A percentile compares a stretch with the other conserved stretches of the same genome.
Evolutionary conservation across 2,113 vertebrate species (phyloP).

Genomic region (Austrofundulus limnaeus): DNA sequence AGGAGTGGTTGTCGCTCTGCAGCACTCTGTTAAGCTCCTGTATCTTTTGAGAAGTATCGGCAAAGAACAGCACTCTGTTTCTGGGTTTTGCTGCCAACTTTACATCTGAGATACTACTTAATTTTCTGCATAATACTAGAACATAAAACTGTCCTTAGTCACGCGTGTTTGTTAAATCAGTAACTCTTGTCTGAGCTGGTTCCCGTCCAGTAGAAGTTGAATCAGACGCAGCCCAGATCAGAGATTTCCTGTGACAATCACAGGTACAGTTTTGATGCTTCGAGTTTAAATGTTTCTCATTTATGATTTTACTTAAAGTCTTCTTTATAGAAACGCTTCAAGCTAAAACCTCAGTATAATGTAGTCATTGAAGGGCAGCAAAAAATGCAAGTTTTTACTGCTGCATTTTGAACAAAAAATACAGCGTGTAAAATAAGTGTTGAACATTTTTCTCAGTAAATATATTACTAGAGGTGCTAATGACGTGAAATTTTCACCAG

Average conservation of each 20-base stretch:
- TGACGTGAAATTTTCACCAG: no score
- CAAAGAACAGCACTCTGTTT: constrained; percentile 14
- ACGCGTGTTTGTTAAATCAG: background rate
- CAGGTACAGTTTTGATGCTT: background rate
- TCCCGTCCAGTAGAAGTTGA: constrained; percentile 5
- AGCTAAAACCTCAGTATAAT: background rate
- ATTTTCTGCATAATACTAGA: background rate
- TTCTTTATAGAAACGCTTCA: background rate
- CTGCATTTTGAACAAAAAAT: no score
- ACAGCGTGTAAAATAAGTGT: no score
- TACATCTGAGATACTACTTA: constrained; percentile 1
- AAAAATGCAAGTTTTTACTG: no score
- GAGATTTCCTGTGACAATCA: background rate
- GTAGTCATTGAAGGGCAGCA: background rate
- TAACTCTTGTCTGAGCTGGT: background rate
- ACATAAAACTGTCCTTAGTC: background rate
- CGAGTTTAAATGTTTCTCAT: background rate
- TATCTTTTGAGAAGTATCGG: constrained; percentile 12
- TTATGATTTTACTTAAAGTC: background rate
- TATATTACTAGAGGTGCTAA: no score
- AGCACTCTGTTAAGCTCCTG: constrained; percentile 12
- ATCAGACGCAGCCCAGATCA: background rate
- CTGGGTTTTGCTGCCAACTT: constrained; percentile 14
- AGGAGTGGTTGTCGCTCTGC: constrained; percentile 25
- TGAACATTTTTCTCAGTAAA: no score